Conservation (phyloP, 2,888 invertebrate species). For the Ormyrus rosae region DNA sequence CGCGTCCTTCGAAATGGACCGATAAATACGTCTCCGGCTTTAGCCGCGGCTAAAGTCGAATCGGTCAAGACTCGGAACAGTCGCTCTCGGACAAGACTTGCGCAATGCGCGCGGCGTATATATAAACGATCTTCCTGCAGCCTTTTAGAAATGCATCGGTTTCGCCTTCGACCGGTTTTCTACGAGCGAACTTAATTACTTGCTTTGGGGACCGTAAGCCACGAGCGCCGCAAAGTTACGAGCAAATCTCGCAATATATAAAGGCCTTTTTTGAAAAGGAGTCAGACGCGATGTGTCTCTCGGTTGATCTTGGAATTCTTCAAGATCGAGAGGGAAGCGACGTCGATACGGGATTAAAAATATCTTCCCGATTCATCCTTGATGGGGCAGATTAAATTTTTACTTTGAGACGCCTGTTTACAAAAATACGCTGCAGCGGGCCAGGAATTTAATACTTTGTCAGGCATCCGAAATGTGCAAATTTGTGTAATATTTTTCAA, state of each 20-base stretch:
- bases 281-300: not conserved
- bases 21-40: constrained; percentile 26
- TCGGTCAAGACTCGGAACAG: constrained; percentile 26
- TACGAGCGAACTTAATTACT: constrained; percentile 28
- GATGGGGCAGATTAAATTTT: too few relatives aligned
- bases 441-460: too few relatives aligned
- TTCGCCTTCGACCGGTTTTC: constrained; percentile 32
- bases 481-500: too few relatives aligned
- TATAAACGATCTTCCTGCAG: constrained; percentile 34
- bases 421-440: too few relatives aligned
- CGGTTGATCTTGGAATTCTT: not conserved
- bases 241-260: constrained; percentile 6
- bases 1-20: constrained; percentile 12
- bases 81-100: constrained; percentile 9
- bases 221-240: constrained; percentile 8
- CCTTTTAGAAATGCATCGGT: constrained; percentile 43
- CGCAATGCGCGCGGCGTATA: constrained; percentile 4
- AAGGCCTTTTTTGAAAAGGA: not conserved
- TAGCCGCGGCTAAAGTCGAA: not conserved
- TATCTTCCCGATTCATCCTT: too few relatives aligned
- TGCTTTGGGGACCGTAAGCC: constrained; percentile 2
- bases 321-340: not conserved
- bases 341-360: too few relatives aligned
- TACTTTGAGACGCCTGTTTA: too few relatives aligned
- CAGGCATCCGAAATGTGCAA: too few relatives aligned